A percentile compares a stretch with the other conserved stretches of the same genome.
Conservation (phyloP, 2,113 vertebrate genomes). For the Stegostoma tigrinum region DNA sequence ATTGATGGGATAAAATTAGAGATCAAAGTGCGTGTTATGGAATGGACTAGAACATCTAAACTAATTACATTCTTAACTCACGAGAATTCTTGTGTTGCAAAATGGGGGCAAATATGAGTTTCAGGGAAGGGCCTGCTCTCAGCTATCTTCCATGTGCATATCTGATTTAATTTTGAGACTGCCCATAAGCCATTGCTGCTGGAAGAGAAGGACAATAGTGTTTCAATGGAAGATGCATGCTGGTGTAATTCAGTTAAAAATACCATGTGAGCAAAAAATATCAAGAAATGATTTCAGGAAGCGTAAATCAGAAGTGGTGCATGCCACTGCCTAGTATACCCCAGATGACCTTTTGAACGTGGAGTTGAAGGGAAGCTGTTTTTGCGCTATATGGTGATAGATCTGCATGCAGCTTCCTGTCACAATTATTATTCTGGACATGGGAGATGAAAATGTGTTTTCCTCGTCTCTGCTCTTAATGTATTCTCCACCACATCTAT, state of each 20-base stretch:
- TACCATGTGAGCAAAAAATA: not conserved
- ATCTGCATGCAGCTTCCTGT: conserved; percentile 5
- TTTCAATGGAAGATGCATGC: not conserved
- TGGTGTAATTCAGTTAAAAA: not conserved
- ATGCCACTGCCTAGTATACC: not conserved
- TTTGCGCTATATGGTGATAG: not conserved
- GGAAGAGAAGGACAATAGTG: not conserved
- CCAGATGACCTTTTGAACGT: not conserved
- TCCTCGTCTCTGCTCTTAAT: not conserved
- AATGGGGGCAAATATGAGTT: not conserved
- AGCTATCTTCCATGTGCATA: not conserved
- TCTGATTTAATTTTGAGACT: not conserved
- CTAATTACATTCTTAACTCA: not conserved
- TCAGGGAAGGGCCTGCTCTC: not conserved
- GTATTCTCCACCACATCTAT: conserved; percentile 19
- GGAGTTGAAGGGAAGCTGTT: not conserved
- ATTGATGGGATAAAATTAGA: not conserved
- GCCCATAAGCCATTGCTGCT: not conserved
- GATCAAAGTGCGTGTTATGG: not conserved
- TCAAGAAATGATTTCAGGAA: not conserved
- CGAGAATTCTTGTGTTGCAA: not conserved
- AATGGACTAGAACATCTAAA: not conserved
- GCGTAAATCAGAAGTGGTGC: not conserved
- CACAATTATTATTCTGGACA: conserved; percentile 27
- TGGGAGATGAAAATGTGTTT: conserved; percentile 8